Conservation (phyloP, 2,888 invertebrate species). For the Colletes collaris region DNA sequence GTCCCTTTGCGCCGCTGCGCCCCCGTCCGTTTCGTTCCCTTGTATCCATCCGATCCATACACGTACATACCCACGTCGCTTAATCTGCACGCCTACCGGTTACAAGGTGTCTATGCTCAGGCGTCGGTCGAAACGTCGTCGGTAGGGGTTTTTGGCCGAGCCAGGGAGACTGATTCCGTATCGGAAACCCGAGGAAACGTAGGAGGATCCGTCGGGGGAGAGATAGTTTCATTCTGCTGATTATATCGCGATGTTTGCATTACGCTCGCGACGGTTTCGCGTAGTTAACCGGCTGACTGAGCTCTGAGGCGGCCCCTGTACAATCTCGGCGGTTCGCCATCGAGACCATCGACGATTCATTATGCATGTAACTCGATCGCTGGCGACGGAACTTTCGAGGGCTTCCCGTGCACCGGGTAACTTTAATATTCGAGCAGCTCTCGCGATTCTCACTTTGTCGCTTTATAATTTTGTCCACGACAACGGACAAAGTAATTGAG, state of each 20-base stretch:
- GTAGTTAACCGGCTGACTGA: slow-evolving; percentile 48
- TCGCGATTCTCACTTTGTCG: too few species aligned
- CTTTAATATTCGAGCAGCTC: too few species aligned
- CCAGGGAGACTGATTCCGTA: slow-evolving; percentile 6
- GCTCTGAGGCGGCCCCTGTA: background rate
- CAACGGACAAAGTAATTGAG: too few species aligned
- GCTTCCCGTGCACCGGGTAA: background rate
- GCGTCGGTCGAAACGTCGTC: slow-evolving; percentile 13
- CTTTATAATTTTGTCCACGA: too few species aligned
- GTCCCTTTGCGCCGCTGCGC: slow-evolving; percentile 23
- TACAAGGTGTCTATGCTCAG: slow-evolving; percentile 39
- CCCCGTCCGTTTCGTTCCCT: slow-evolving; percentile 27
- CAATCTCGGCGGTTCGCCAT: slow-evolving; percentile 32
- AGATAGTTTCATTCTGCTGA: slow-evolving; percentile 70
- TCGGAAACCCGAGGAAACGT: background rate
- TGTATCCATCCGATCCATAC: slow-evolving; percentile 17
- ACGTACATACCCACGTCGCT: background rate
- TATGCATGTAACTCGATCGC: slow-evolving; percentile 37
- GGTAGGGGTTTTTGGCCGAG: slow-evolving; percentile 36
- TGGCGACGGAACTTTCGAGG: slow-evolving; percentile 21
- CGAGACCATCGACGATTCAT: slow-evolving; percentile 41
- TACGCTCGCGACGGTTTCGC: slow-evolving; percentile 27
- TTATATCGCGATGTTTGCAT: slow-evolving; percentile 73
- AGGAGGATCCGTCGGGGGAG: background rate
- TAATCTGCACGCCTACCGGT: slow-evolving; percentile 32